Evolutionary conservation across 2,888 invertebrate genomes (phyloP).

Genomic region (Iphiclides podalirius): DNA sequence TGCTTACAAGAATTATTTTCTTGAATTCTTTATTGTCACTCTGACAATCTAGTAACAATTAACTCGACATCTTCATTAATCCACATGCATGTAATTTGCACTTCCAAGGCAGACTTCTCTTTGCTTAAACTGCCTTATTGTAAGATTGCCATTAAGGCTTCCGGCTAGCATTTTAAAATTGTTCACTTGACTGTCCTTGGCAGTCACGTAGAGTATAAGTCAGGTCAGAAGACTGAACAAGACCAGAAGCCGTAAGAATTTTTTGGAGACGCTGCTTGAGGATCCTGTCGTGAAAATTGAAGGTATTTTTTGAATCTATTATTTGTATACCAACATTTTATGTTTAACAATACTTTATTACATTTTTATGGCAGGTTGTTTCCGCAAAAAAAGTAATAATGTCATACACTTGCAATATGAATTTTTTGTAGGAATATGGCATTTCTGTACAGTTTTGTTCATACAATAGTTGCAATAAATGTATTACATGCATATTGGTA

Average conservation of each 20-base stretch:
- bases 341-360: conserved; percentile 36
- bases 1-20: conserved; percentile 69
- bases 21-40: conserved; percentile 55
- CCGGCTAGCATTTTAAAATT: conserved; percentile 76
- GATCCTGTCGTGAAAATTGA: conserved; percentile 68
- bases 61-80: conserved; percentile 44
- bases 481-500: neutral
- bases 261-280: conserved; percentile 73
- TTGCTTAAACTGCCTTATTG: conserved; percentile 45
- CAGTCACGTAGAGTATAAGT: conserved; percentile 80
- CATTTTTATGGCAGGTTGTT: conserved; percentile 5
- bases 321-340: conserved; percentile 68
- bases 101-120: conserved; percentile 36
- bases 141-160: conserved; percentile 59
- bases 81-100: conserved; percentile 48
- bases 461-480: neutral
- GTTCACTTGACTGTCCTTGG: conserved; percentile 79
- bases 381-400: conserved; percentile 8
- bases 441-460: conserved; percentile 3
- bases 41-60: conserved; percentile 47
- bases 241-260: conserved; percentile 75
- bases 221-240: conserved; percentile 80
- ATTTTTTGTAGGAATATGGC: conserved; percentile 7
- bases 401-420: conserved; percentile 8
- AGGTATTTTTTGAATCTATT: conserved; percentile 78